phyloP scores from a whole-genome alignment of 2,797 vertebrate genomes.

The Pogoniulus pusillus region DNA sequence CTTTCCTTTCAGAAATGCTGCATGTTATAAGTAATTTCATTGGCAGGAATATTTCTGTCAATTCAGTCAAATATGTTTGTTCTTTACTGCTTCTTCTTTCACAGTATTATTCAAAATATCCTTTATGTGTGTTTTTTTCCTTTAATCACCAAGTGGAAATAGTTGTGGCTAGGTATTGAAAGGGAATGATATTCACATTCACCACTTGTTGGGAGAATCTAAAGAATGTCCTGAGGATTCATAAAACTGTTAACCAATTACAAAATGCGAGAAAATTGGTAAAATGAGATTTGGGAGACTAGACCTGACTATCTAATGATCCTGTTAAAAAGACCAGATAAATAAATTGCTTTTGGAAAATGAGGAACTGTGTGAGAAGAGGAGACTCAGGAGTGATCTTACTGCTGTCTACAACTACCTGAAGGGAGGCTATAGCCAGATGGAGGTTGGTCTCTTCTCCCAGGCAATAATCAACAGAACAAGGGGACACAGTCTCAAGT shows the following conservation, averaged over 20 bases:
- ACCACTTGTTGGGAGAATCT: background rate
- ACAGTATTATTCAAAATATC: background rate
- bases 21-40: background rate
- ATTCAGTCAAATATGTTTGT: background rate
- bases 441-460: too few species aligned
- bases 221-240: background rate
- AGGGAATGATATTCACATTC: background rate
- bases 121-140: background rate
- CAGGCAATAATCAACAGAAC: too few species aligned
- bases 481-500: too few species aligned
- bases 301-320: background rate
- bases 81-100: background rate
- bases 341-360: background rate
- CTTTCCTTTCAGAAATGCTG: background rate
- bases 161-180: background rate
- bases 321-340: background rate
- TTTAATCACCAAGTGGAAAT: background rate
- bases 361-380: background rate
- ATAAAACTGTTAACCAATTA: background rate
- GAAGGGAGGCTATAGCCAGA: too few species aligned
- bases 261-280: too few species aligned
- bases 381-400: too few species aligned
- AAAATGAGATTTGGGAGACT: background rate
- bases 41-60: background rate
- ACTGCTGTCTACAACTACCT: too few species aligned